These are phyloP conservation scores for Otus sunia DNA, from an alignment of 2,113 vertebrate species.

Conservation along the genomic window DNA sequence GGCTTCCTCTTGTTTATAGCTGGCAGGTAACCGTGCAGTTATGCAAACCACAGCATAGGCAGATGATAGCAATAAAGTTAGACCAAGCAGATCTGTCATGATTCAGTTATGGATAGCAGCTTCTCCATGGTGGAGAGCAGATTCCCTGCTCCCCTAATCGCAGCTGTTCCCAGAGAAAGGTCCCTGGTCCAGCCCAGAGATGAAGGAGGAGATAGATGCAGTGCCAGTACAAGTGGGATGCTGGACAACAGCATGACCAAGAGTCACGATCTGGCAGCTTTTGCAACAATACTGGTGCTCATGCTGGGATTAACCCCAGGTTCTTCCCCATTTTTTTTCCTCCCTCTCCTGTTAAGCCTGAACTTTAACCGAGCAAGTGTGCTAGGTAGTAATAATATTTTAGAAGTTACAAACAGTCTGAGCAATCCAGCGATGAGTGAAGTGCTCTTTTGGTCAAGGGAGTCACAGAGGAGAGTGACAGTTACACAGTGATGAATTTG, in stretches of 20 bases:
- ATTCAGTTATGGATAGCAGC: not conserved
- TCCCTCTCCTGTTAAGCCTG: not conserved
- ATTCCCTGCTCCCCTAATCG: not conserved
- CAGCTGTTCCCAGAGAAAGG: not conserved
- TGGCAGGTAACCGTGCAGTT: not conserved
- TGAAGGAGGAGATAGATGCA: not conserved
- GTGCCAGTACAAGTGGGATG: not conserved
- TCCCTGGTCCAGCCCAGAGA: not conserved
- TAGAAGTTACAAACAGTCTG: not conserved
- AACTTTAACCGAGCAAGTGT: not conserved
- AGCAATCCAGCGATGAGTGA: not conserved
- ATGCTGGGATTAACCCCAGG: not conserved
- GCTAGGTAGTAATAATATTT: not conserved
- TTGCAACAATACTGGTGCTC: not conserved
- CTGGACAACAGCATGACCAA: not conserved
- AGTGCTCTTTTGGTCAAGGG: not conserved
- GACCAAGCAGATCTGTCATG: not conserved
- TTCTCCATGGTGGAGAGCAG: not conserved
- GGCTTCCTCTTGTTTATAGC: not conserved
- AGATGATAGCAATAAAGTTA: not conserved
- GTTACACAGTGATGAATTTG: not conserved
- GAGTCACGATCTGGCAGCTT: not conserved
- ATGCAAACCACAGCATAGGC: not conserved
- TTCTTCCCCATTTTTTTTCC: rapidly evolving
- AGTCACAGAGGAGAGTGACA: not conserved